Evolutionary conservation across 2,113 vertebrate species (phyloP).

Genomic region (Gracilinanus agilis): DNA sequence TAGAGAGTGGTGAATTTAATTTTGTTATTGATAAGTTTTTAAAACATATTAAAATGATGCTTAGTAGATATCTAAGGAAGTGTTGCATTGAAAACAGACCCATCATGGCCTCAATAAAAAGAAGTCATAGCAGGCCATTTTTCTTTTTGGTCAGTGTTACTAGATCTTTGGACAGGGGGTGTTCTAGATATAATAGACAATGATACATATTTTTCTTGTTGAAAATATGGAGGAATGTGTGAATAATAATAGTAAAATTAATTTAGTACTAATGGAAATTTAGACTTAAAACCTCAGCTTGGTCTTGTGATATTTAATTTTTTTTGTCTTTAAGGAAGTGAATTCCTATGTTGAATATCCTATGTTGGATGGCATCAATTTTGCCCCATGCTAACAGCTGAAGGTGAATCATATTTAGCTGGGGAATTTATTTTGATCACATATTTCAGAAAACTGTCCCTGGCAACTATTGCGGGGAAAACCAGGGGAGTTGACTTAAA

Average conservation of each 20-base stretch:
- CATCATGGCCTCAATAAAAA: background rate
- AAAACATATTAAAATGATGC: no score
- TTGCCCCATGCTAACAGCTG: background rate
- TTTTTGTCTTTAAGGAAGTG: background rate
- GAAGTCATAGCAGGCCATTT: background rate
- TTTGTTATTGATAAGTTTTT: no score
- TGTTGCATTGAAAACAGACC: no score
- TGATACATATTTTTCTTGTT: background rate
- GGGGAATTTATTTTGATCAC: background rate
- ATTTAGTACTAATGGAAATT: background rate
- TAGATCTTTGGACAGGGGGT: background rate
- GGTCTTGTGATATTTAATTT: background rate
- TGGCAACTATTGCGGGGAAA: no score
- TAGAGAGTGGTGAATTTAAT: no score
- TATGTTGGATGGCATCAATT: background rate
- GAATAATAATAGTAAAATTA: background rate
- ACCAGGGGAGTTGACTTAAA: no score
- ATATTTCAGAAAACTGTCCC: background rate
- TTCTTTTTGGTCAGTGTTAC: background rate
- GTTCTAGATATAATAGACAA: background rate
- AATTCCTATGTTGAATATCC: background rate
- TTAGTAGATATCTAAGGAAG: no score
- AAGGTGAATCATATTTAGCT: background rate
- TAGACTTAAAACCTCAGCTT: background rate
- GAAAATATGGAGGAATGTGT: background rate